A percentile compares a stretch with the other conserved stretches of the same genome.
phyloP scores from a whole-genome alignment of 1,140 invertebrate species.

The Acromyrmex heyeri region DNA sequence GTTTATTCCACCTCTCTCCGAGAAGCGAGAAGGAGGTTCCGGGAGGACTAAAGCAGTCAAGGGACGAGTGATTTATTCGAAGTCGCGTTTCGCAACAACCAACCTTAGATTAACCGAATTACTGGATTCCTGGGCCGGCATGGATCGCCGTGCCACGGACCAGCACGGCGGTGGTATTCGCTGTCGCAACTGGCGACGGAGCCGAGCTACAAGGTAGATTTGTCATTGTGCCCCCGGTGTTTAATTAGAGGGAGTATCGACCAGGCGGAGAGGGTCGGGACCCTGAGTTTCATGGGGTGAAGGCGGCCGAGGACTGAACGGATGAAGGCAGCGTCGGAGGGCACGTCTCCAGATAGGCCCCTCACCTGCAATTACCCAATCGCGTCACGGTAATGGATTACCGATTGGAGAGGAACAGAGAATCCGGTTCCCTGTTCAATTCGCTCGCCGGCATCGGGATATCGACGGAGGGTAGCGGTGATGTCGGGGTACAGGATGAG shows the following conservation, averaged over 20 bases:
- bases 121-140: conserved; percentile 76
- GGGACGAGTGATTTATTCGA: conserved; percentile 81
- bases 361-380: conserved; percentile 85
- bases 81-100: conserved; percentile 78
- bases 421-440: conserved; percentile 72
- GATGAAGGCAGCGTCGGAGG: conserved; percentile 67
- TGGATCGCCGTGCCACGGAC: conserved; percentile 49
- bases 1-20: conserved; percentile 48
- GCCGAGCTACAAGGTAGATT: conserved; percentile 80
- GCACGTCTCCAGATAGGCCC: conserved; percentile 81
- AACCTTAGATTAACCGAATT: conserved; percentile 82
- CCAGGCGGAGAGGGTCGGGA: conserved; percentile 77
- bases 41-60: conserved; percentile 60
- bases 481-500: conserved; percentile 68
- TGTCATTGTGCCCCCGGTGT: conserved; percentile 84
- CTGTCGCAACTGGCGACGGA: conserved; percentile 57
- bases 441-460: conserved; percentile 59
- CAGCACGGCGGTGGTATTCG: conserved; percentile 43
- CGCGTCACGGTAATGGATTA: conserved; percentile 84
- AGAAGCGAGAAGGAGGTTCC: conserved; percentile 39
- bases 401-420: conserved; percentile 79
- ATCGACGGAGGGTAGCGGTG: conserved; percentile 65
- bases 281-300: conserved; percentile 21
- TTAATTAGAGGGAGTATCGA: conserved; percentile 85
- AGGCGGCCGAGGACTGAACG: conserved; percentile 53